These are phyloP conservation scores for Junco hyemalis DNA, from an alignment of 2,113 vertebrate genomes.

Conservation along the genomic window DNA sequence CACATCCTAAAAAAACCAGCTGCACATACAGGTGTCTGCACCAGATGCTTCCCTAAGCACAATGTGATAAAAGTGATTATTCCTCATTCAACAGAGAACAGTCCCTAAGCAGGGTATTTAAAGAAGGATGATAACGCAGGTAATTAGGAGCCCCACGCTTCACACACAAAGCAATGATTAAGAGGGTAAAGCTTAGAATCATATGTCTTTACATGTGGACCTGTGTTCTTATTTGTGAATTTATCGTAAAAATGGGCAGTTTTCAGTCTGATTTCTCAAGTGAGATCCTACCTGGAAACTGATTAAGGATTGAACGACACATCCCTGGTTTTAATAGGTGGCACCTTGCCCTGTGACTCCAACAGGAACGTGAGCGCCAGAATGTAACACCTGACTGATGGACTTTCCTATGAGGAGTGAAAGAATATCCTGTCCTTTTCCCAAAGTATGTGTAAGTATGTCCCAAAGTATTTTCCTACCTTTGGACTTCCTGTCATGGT, in stretches of 20 bases:
- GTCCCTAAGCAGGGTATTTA: constrained; percentile 37
- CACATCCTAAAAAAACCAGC: constrained; percentile 40
- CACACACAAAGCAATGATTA: constrained; percentile 14
- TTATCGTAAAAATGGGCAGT: neutral
- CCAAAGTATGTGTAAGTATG: neutral
- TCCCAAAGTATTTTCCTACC: constrained; percentile 71
- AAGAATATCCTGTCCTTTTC: neutral
- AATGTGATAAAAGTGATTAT: constrained; percentile 59
- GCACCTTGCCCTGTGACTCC: neutral
- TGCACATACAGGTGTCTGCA: constrained; percentile 61
- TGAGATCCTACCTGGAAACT: neutral
- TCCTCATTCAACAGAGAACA: constrained; percentile 46
- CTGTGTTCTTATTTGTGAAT: neutral
- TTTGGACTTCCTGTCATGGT: constrained; percentile 87
- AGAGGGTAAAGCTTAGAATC: constrained; percentile 7
- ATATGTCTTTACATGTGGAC: neutral
- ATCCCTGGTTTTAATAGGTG: neutral
- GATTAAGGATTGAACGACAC: neutral
- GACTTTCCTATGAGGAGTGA: neutral
- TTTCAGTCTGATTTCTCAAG: neutral
- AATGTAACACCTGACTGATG: neutral
- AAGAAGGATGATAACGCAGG: constrained; percentile 2
- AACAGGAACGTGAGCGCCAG: neutral
- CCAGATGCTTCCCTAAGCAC: constrained; percentile 62
- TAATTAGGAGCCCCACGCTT: constrained; percentile 25